Evolutionary conservation across 2,113 vertebrate genomes (phyloP), one percentile per base, ranked within the genome.

Genomic region (Hippocampus comes): DNA sequence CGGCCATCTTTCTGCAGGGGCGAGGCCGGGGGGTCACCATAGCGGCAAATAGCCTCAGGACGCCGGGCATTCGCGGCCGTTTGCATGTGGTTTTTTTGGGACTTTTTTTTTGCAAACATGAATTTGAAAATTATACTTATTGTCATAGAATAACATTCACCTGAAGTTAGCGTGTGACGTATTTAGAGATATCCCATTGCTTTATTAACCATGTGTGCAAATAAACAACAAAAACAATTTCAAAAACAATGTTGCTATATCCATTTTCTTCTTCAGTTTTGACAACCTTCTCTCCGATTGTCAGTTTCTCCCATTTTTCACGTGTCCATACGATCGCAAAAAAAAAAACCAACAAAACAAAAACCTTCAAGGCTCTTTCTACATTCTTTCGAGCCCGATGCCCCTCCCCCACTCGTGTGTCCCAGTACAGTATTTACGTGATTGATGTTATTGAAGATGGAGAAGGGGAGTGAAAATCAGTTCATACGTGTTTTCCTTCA

Each of bases 1-100:
- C 48, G 63, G 80, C 78, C 81, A 82, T 89, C 83, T 85, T 85
- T 82, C 60, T 82, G 74, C 30, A 55, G 71, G 73, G 78, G 87
- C 90, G 85, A 87, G 34, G 34, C 34, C 5, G 86, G 81, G 73
- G 48, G 51, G 77, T 82, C 86, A 86, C 91, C 91, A 90, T 88
- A 43, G 86, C 72, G 61, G 70, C 70, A 72, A 76, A 76, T 82
- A 57, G 79, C 66, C 72, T 61, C 60, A 78, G 80, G 68, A 75
- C 72, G 91, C 89, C 91, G 91, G 90, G 85, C 76, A 70, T 78
- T 72, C 14, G 67, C 68, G 60, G 63, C 60, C 71, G 82, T 89
- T 84, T 75, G n/a, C n/a, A n/a, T n/a, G n/a, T n/a, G n/a, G n/a
- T n/a, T n/a, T n/a, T n/a, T n/a, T n/a, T n/a, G n/a, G n/a, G n/a